These are phyloP conservation scores for Halcyon chelicuti DNA, from an alignment of 2,797 vertebrate genomes.

Conservation along the genomic window DNA sequence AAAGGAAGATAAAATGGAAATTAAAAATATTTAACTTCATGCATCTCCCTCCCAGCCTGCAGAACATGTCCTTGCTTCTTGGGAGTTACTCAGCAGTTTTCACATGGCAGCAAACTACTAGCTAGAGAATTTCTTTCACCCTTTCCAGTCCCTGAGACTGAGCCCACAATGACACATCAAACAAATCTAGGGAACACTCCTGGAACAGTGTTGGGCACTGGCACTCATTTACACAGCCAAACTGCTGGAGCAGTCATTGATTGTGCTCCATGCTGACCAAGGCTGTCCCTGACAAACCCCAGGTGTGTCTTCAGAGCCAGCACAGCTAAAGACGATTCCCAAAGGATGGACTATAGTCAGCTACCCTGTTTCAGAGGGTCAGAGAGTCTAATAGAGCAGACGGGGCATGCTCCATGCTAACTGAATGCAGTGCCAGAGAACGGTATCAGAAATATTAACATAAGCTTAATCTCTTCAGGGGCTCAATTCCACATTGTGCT, in stretches of 20 bases:
- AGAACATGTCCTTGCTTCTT: neutral
- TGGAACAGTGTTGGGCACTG: neutral
- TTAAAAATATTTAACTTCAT: neutral
- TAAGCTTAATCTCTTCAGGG: neutral
- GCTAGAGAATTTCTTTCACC: neutral
- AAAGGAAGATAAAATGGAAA: neutral
- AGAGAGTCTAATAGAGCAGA: neutral
- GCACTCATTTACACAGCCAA: neutral
- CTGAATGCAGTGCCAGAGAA: neutral
- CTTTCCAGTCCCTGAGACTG: neutral
- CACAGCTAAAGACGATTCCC: neutral
- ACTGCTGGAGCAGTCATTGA: neutral
- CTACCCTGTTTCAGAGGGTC: neutral
- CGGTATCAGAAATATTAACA: neutral
- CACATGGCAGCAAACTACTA: neutral
- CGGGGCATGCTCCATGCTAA: neutral
- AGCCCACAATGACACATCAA: neutral
- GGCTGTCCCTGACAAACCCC: neutral
- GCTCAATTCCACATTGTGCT: neutral
- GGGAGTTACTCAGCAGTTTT: neutral
- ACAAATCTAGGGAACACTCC: neutral
- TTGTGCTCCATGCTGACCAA: neutral
- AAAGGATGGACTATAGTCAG: neutral
- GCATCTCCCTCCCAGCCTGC: neutral
- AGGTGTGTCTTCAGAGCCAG: neutral